Evolutionary conservation across 2,113 vertebrate genomes (phyloP).

Genomic region (Plecturocebus donacophilus): DNA sequence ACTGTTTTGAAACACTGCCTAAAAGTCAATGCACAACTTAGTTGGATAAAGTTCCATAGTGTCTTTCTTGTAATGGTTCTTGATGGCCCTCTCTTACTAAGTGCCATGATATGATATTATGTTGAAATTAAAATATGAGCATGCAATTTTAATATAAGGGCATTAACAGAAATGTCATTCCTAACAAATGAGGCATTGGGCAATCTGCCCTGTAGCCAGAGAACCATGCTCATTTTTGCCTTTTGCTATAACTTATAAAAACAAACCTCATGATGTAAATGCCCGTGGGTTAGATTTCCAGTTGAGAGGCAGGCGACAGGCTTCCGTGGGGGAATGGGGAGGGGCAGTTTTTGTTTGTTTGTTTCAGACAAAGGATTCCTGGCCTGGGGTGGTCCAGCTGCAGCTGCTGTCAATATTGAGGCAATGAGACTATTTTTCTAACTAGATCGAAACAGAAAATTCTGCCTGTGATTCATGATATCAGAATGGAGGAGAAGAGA

Average conservation of each 20-base stretch:
- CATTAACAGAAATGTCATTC: constrained; percentile 81
- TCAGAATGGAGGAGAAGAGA: background rate
- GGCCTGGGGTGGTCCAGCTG: constrained; percentile 76
- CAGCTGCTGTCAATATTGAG: constrained; percentile 62
- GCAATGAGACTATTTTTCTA: constrained; percentile 58
- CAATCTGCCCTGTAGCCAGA: constrained; percentile 79
- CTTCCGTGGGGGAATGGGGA: constrained; percentile 49
- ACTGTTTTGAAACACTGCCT: constrained; percentile 80
- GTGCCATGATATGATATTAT: constrained; percentile 58
- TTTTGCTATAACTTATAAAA: constrained; percentile 81
- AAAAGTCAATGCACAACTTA: constrained; percentile 77
- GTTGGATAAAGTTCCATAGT: constrained; percentile 71
- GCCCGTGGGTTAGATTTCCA: constrained; percentile 76
- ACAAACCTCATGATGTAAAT: constrained; percentile 69
- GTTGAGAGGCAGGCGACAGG: constrained; percentile 65
- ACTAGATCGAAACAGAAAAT: constrained; percentile 60
- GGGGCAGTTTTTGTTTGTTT: constrained; percentile 38
- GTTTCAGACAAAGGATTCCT: constrained; percentile 78
- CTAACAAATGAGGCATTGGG: constrained; percentile 78
- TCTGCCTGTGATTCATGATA: constrained; percentile 37
- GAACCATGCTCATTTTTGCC: constrained; percentile 79
- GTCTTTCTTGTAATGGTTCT: constrained; percentile 75
- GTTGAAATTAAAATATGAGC: constrained; percentile 79
- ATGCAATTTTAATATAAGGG: constrained; percentile 58
- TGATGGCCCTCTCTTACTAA: constrained; percentile 74